These are phyloP conservation scores for Metopolophium dirhodum DNA, from an alignment of 1,140 invertebrate species.

Conservation along the genomic window DNA sequence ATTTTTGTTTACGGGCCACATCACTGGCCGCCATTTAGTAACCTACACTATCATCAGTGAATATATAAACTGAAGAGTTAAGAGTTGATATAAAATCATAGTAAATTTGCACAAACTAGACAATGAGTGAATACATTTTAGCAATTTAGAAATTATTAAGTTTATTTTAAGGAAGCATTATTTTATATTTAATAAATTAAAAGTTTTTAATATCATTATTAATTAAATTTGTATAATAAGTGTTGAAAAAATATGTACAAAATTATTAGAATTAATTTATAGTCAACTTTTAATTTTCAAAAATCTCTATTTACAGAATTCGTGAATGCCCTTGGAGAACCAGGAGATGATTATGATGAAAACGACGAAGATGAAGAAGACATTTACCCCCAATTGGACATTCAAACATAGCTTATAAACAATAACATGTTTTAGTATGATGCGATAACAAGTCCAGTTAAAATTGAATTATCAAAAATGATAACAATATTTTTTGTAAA, in stretches of 20 bases:
- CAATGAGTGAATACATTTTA: too few species aligned
- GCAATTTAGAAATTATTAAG: neutral
- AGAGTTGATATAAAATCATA: neutral
- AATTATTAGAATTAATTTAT: neutral
- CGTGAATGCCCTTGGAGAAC: constrained; percentile 81
- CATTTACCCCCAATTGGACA: constrained; percentile 62
- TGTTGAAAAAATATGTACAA: neutral
- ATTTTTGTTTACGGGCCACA: too few species aligned
- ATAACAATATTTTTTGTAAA: constrained; percentile 16
- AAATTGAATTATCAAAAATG: neutral
- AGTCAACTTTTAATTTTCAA: neutral
- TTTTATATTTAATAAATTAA: neutral
- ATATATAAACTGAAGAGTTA: too few species aligned
- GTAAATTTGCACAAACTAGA: too few species aligned
- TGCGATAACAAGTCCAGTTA: neutral
- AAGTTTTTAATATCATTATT: neutral
- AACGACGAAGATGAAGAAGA: constrained; percentile 75
- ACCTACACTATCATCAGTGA: too few species aligned
- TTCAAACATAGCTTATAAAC: neutral
- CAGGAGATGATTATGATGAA: constrained; percentile 76
- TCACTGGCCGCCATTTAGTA: too few species aligned
- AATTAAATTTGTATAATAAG: neutral
- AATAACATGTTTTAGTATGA: neutral
- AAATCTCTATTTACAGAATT: constrained; percentile 72
- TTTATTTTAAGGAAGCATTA: neutral